A percentile compares a stretch with the other conserved stretches of the same genome.
phyloP scores from a whole-genome alignment of 2,888 invertebrate species.

The Cheilosia urbana region DNA sequence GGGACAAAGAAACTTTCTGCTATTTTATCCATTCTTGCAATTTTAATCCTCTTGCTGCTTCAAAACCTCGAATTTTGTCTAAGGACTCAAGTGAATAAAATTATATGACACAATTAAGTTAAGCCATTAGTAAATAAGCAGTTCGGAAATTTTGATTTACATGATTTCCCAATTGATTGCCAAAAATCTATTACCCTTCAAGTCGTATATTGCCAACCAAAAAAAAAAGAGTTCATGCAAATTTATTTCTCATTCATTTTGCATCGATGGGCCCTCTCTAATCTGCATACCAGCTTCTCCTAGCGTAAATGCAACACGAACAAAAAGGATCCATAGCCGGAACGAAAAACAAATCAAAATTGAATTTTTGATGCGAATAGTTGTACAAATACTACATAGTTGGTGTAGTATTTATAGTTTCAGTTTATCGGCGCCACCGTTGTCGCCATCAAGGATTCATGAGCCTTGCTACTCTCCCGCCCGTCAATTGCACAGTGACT shows the following conservation, averaged over 20 bases:
- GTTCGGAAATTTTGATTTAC: not conserved
- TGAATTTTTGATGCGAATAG: constrained; percentile 69
- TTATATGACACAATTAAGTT: too few relatives aligned
- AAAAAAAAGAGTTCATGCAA: constrained; percentile 16
- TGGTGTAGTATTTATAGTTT: constrained; percentile 31
- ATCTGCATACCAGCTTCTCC: constrained; percentile 18
- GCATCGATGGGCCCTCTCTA: constrained; percentile 4
- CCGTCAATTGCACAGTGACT: constrained; percentile 2
- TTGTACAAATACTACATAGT: constrained; percentile 42
- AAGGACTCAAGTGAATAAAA: too few relatives aligned
- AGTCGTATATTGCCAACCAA: not conserved
- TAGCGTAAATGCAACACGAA: constrained; percentile 4
- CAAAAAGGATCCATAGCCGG: not conserved
- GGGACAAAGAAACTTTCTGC: too few relatives aligned
- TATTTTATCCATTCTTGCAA: too few relatives aligned
- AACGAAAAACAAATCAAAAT: constrained; percentile 66
- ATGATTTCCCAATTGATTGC: constrained; percentile 3
- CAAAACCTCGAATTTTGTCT: too few relatives aligned
- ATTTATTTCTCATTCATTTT: constrained; percentile 53
- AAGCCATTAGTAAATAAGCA: too few relatives aligned
- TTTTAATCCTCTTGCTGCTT: too few relatives aligned
- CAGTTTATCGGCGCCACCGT: constrained; percentile 16
- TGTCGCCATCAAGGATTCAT: constrained; percentile 65
- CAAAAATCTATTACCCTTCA: not conserved
- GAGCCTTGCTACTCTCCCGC: constrained; percentile 52